A percentile compares a stretch with the other conserved stretches of the same genome.
These are phyloP conservation scores for Gandaritis pyraliata DNA, from an alignment of 2,888 invertebrate species.

Conservation along the genomic window DNA sequence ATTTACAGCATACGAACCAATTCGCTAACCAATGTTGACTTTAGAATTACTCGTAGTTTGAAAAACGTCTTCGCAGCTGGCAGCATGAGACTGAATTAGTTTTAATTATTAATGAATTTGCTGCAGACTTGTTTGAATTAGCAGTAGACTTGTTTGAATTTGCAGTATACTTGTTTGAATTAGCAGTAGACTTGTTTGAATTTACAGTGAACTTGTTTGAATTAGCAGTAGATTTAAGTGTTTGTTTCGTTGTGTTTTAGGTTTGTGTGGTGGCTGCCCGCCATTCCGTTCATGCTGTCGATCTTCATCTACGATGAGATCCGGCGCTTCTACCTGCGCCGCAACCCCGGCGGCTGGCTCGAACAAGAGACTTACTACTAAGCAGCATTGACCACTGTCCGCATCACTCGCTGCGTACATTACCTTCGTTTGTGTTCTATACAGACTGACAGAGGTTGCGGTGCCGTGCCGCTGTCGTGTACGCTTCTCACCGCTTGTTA, in stretches of 20 bases:
- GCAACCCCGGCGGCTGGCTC: slow-evolving; percentile 99
- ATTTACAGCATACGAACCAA: too few species aligned
- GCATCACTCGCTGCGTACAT: slow-evolving; percentile 74
- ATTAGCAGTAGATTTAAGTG: neutral
- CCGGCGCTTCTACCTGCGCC: slow-evolving; percentile 98
- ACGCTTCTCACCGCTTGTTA: slow-evolving; percentile 79
- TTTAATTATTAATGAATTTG: too few species aligned
- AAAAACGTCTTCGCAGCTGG: too few species aligned
- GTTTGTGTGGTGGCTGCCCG: slow-evolving; percentile 99
- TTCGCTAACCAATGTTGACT: too few species aligned
- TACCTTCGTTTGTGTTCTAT: slow-evolving; percentile 76
- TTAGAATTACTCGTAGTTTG: too few species aligned
- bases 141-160: too few species aligned
- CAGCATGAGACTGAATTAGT: too few species aligned
- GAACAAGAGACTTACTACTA: slow-evolving; percentile 99
- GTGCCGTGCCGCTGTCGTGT: slow-evolving; percentile 75
- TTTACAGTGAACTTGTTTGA: too few species aligned
- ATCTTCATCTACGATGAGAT: slow-evolving; percentile 99
- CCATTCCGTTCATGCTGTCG: slow-evolving; percentile 98
- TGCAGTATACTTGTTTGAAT: too few species aligned
- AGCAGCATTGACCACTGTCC: slow-evolving; percentile 71
- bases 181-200: too few species aligned
- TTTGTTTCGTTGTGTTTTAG: slow-evolving; percentile 73
- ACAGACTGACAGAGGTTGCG: slow-evolving; percentile 76
- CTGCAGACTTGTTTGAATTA: too few species aligned